phyloP scores from a whole-genome alignment of 2,888 invertebrate genomes.

The Cheilosia vulpina region DNA sequence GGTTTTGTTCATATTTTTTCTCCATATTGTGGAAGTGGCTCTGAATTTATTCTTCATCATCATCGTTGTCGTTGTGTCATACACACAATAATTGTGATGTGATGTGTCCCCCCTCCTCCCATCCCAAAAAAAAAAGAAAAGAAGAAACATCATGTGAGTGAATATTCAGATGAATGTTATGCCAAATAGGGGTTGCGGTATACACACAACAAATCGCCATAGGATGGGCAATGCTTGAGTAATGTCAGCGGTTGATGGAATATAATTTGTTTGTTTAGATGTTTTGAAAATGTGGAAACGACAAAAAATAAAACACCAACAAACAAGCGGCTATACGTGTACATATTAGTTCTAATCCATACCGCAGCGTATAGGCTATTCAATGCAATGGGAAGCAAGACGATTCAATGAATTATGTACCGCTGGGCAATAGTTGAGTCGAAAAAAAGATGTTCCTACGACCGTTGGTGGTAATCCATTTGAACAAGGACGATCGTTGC shows the following conservation, averaged over 20 bases:
- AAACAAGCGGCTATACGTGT: background rate
- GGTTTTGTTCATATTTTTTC: conserved; percentile 62
- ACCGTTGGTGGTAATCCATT: too few species aligned
- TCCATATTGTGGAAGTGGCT: conserved; percentile 59
- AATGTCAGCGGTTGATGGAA: conserved; percentile 19
- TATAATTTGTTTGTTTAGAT: conserved; percentile 16
- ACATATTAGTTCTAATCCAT: background rate
- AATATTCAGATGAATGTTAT: conserved; percentile 16
- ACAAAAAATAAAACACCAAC: background rate
- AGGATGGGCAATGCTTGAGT: conserved; percentile 7
- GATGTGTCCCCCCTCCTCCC: background rate
- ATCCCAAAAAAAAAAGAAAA: background rate
- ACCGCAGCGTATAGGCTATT: background rate
- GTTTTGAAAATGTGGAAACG: conserved; percentile 3
- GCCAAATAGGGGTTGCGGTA: conserved; percentile 22
- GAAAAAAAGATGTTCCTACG: too few species aligned
- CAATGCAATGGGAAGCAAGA: too few species aligned
- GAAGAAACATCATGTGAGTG: background rate
- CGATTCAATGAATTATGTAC: too few species aligned
- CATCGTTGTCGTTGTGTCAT: background rate
- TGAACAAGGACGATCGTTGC: too few species aligned
- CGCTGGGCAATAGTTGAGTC: too few species aligned
- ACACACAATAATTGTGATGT: background rate
- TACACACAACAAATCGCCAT: background rate
- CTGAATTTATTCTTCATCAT: conserved; percentile 1